A percentile compares a stretch with the other conserved stretches of the same genome.
These are phyloP conservation scores for Pithys albifrons DNA, from an alignment of 2,113 vertebrate species.

Conservation along the genomic window DNA sequence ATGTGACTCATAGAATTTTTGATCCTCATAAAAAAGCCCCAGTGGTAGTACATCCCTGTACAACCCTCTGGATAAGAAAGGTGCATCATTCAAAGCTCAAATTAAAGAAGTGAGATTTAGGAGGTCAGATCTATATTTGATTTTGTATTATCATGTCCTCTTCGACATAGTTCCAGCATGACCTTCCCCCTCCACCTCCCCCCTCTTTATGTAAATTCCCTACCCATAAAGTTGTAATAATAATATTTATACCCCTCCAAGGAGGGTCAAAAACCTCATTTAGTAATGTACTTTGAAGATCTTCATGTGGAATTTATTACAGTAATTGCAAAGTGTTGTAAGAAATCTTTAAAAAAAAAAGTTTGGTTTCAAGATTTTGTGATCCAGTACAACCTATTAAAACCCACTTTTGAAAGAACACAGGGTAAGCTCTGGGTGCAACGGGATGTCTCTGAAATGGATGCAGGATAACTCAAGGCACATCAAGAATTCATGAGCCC, in stretches of 20 bases:
- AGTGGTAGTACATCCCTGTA: background rate
- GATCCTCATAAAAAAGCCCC: background rate
- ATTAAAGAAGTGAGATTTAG: background rate
- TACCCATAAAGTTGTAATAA: background rate
- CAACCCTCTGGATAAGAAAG: background rate
- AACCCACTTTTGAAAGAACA: background rate
- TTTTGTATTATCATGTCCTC: background rate
- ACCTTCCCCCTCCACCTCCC: background rate
- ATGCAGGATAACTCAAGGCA: background rate
- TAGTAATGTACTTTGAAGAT: background rate
- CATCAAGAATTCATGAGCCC: background rate
- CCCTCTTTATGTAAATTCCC: background rate
- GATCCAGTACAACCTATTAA: background rate
- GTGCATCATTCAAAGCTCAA: background rate
- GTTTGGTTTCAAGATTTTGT: background rate
- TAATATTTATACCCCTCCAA: background rate
- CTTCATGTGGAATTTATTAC: background rate
- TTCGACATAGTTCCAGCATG: fast-evolving
- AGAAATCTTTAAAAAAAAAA: background rate
- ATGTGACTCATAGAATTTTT: background rate
- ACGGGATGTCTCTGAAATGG: background rate
- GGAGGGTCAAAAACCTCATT: background rate
- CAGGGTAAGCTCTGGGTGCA: background rate
- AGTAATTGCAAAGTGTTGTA: background rate
- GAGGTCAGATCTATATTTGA: background rate